A percentile compares a stretch with the other conserved stretches of the same genome.
phyloP scores from a whole-genome alignment of 2,888 invertebrate species.

The Zaprionus obscuricornis region DNA sequence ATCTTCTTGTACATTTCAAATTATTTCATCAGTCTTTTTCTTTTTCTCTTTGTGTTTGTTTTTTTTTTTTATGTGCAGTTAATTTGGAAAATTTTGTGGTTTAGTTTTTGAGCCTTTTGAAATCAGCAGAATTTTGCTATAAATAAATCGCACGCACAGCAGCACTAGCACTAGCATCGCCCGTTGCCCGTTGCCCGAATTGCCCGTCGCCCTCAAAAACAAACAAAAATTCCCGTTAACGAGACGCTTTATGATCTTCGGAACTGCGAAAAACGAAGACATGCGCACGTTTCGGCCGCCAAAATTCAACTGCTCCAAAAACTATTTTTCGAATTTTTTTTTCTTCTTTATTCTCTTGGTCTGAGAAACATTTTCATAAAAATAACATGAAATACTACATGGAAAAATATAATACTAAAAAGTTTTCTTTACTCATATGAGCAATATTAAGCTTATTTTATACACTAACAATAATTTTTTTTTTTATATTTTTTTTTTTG shows the following conservation, averaged over 20 bases:
- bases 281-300: slow-evolving; percentile 49
- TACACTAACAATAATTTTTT: no score
- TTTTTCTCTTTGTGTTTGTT: no score
- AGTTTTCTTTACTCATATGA: no score
- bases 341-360: slow-evolving; percentile 39
- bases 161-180: no score
- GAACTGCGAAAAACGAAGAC: slow-evolving; percentile 4
- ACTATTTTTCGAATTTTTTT: slow-evolving; percentile 34
- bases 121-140: slow-evolving; percentile 63
- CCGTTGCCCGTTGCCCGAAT: no score
- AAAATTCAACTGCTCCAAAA: slow-evolving; percentile 59
- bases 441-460: no score
- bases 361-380: background rate
- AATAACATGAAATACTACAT: background rate
- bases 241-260: slow-evolving; percentile 28
- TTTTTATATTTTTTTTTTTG: no score
- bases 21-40: slow-evolving; percentile 1
- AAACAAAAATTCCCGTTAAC: slow-evolving; percentile 42
- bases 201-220: no score
- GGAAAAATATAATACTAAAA: no score
- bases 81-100: slow-evolving; percentile 32
- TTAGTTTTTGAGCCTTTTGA: slow-evolving; percentile 21
- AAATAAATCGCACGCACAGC: slow-evolving; percentile 70
- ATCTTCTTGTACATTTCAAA: slow-evolving; percentile 1
- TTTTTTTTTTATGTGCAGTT: slow-evolving; percentile 24